Conservation (phyloP, 2,797 vertebrate species). For the Takifugu ocellatus region DNA sequence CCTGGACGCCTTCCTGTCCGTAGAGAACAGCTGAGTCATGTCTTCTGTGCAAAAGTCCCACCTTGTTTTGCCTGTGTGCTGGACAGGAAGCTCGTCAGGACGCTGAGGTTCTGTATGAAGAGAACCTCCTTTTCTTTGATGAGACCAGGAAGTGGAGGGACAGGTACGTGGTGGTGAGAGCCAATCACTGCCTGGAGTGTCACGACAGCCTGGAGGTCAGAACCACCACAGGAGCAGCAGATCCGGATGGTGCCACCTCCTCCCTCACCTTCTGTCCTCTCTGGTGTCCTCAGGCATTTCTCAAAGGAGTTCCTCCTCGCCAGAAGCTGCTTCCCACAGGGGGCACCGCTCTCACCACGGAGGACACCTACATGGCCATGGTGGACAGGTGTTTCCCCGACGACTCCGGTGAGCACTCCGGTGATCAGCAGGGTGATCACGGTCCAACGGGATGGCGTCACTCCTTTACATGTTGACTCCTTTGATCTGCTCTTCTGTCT, state of each 20-base stretch:
- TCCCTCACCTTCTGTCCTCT: not conserved
- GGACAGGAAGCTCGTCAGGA: constrained; percentile 65
- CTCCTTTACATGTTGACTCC: too few relatives aligned
- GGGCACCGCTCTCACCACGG: constrained; percentile 81
- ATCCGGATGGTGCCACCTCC: not conserved
- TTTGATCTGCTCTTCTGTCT: too few relatives aligned
- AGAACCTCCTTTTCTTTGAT: constrained; percentile 74
- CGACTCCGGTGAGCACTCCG: constrained; percentile 78
- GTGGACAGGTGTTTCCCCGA: constrained; percentile 85
- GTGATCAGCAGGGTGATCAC: too few relatives aligned
- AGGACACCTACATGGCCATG: constrained; percentile 82
- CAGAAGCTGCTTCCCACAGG: constrained; percentile 82
- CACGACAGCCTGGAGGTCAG: constrained; percentile 86
- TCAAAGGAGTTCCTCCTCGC: constrained; percentile 78
- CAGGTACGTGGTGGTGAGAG: constrained; percentile 81
- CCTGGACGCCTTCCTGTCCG: not conserved
- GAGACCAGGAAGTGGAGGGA: constrained; percentile 89
- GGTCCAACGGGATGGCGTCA: too few relatives aligned
- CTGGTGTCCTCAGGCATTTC: constrained; percentile 72
- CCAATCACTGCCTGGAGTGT: constrained; percentile 84
- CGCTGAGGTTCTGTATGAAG: constrained; percentile 78
- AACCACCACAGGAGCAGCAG: not conserved
- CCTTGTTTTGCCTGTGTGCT: constrained; percentile 5
- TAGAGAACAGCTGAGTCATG: not conserved
- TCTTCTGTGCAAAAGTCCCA: too few relatives aligned